Percentiles rank a stretch among this genome's conserved stretches.
Conservation (phyloP, 92 coral and sea anemone species). For the Diadumene lineata region DNA sequence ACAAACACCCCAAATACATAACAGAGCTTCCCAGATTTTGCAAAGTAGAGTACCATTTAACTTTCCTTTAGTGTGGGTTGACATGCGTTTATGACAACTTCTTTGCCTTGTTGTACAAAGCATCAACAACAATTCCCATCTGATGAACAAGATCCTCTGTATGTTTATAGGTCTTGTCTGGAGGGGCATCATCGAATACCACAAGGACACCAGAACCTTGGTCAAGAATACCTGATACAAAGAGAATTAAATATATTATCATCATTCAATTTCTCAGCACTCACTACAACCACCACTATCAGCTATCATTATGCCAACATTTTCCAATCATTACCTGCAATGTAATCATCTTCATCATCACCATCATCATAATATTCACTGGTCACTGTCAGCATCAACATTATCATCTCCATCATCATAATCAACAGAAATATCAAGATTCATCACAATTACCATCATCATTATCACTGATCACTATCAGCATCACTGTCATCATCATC, state of each 20-base stretch:
- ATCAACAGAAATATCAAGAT: no score
- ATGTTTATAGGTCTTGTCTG: slow-evolving; percentile 94
- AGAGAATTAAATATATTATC: no score
- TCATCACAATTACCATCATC: no score
- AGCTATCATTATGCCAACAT: no score
- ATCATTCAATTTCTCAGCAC: background rate
- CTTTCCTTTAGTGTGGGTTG: background rate
- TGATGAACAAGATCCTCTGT: slow-evolving; percentile 85
- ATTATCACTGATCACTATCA: background rate
- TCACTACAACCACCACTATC: no score
- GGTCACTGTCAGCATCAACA: background rate
- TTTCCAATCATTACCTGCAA: no score
- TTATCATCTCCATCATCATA: background rate
- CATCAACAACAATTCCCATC: slow-evolving; percentile 98
- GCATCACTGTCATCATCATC: background rate
- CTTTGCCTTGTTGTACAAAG: slow-evolving; percentile 92
- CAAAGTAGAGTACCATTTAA: no score
- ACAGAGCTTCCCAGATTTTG: no score
- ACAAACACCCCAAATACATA: no score
- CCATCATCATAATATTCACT: background rate
- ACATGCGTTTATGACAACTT: slow-evolving; percentile 53
- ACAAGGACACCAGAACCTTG: slow-evolving; percentile 96
- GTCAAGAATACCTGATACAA: slow-evolving; percentile 92
- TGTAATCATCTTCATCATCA: background rate
- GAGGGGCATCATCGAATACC: slow-evolving; percentile 89